Percentiles rank a stretch among this genome's conserved stretches.
phyloP scores from a whole-genome alignment of 2,113 vertebrate species.

The Pholis gunnellus region DNA sequence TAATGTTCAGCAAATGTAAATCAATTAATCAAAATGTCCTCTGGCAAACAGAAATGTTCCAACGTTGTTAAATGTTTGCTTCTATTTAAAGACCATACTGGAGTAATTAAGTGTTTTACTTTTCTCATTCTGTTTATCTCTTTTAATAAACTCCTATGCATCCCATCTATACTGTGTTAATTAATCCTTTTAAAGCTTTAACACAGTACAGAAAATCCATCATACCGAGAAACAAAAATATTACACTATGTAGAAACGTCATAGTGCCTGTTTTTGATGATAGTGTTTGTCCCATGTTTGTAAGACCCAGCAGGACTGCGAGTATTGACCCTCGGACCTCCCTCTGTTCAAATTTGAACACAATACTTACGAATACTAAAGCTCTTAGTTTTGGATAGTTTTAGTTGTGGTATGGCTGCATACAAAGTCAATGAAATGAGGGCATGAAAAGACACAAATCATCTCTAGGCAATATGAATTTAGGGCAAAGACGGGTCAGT shows the following conservation, averaged over 20 bases:
- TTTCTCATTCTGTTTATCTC: slow-evolving; percentile 28
- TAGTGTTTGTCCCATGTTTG: background rate
- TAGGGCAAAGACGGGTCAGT: background rate
- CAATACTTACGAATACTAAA: background rate
- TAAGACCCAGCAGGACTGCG: background rate
- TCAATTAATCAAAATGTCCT: slow-evolving; percentile 11
- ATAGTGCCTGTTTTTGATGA: background rate
- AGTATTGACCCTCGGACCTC: background rate
- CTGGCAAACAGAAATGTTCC: slow-evolving; percentile 11
- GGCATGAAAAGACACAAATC: background rate
- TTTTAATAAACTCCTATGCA: slow-evolving; percentile 10
- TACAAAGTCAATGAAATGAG: background rate
- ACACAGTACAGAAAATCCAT: slow-evolving; percentile 10
- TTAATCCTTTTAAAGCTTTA: slow-evolving; percentile 16
- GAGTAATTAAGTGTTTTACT: slow-evolving; percentile 26
- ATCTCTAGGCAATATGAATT: background rate
- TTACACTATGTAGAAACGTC: background rate
- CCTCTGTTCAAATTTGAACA: background rate
- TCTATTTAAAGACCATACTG: slow-evolving; percentile 6
- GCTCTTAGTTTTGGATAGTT: background rate
- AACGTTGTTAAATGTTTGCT: background rate
- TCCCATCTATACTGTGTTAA: slow-evolving; percentile 7
- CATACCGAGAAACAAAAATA: background rate
- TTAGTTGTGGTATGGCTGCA: background rate
- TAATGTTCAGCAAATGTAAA: slow-evolving; percentile 18